These are phyloP conservation scores for Tenthredo livida DNA, from an alignment of 2,888 invertebrate species.

Conservation along the genomic window DNA sequence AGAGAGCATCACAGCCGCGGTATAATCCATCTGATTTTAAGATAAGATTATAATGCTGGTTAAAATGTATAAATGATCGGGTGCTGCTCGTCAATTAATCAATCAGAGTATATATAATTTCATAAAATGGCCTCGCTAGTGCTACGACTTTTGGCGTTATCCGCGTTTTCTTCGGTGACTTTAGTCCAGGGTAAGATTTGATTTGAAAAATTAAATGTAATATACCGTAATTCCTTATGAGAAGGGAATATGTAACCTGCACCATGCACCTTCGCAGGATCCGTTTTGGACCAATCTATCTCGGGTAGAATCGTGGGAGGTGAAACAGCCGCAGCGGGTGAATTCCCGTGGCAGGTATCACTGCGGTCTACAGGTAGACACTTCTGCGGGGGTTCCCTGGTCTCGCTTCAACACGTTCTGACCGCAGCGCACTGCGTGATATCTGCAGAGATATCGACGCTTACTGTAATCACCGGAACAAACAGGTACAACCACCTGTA, in stretches of 20 bases:
- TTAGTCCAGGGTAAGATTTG: slow-evolving; percentile 1
- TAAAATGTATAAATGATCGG: neutral
- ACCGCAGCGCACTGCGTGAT: slow-evolving; percentile 57
- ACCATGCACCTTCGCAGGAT: neutral
- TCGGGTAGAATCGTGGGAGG: slow-evolving; percentile 64
- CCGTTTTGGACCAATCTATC: neutral
- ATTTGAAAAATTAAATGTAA: neutral
- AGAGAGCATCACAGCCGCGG: neutral
- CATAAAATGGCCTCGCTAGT: neutral
- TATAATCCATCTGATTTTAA: slow-evolving; percentile 5
- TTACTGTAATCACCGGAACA: slow-evolving; percentile 54
- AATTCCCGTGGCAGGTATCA: slow-evolving; percentile 62
- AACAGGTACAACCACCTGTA: slow-evolving; percentile 45
- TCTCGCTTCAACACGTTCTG: slow-evolving; percentile 50
- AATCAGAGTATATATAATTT: neutral
- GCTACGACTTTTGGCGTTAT: neutral
- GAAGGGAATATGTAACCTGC: neutral
- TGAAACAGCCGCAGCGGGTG: slow-evolving; percentile 58
- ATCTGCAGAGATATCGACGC: neutral
- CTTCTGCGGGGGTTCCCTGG: slow-evolving; percentile 55
- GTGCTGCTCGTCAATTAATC: neutral
- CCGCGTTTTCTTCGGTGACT: neutral
- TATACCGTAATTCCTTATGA: neutral
- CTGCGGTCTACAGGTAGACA: slow-evolving; percentile 56
- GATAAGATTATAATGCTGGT: neutral